Evolutionary conservation across 1,140 invertebrate species (phyloP).

Genomic region (Antheraea pernyi): DNA sequence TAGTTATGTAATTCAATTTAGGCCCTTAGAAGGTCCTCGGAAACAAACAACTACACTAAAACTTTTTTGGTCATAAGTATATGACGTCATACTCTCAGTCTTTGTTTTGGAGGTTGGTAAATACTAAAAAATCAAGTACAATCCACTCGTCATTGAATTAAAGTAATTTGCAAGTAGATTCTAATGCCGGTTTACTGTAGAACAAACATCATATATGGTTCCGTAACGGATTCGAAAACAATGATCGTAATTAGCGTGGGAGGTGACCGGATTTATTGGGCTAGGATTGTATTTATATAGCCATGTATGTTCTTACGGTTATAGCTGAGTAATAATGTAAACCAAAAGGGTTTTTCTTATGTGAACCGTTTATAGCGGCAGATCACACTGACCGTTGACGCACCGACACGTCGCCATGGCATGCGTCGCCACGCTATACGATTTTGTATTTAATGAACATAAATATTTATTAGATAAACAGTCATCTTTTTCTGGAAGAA

Average conservation of each 20-base stretch:
- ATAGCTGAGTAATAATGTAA: neutral
- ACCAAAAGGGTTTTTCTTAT: neutral
- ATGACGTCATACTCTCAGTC: neutral
- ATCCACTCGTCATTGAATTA: neutral
- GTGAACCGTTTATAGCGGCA: too few relatives aligned
- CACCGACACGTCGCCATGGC: too few relatives aligned
- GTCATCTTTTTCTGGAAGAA: too few relatives aligned
- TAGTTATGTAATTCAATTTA: too few relatives aligned
- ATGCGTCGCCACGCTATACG: too few relatives aligned
- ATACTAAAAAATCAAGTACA: neutral
- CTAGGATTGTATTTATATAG: neutral
- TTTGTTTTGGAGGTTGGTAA: neutral
- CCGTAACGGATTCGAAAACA: constrained; percentile 2
- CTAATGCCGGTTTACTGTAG: neutral
- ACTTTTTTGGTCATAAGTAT: too few relatives aligned
- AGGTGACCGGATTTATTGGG: constrained; percentile 3
- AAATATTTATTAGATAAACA: too few relatives aligned
- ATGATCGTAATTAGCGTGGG: constrained; percentile 10
- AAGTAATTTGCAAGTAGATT: neutral
- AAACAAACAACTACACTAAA: too few relatives aligned
- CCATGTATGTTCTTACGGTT: neutral
- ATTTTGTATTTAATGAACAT: too few relatives aligned
- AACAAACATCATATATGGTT: constrained; percentile 1
- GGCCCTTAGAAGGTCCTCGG: too few relatives aligned
- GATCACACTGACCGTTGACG: too few relatives aligned